Base-by-base conservation (phyloP, 2,113 vertebrate genomes). In the Candoia aspera region DNA sequence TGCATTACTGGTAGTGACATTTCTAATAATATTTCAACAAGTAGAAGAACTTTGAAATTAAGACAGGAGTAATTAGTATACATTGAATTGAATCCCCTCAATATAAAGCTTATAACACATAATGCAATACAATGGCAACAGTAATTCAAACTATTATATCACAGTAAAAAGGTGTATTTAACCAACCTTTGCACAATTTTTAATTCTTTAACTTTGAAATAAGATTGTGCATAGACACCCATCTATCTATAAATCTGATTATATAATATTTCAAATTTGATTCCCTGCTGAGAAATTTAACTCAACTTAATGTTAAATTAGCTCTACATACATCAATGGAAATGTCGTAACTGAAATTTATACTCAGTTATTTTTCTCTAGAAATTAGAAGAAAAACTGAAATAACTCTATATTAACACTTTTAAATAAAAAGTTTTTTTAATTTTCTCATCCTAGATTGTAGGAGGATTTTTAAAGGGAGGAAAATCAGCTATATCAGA, bases 81-180 rank as follows among this genome's bases (percentile, higher is more conserved):
- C 55, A 37, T 42, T 89, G 79, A 79, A 92, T 8, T 85, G 79
- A 89, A 92, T 62, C 46, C 64, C 58, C 91, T 49, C 53, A 29
- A 55, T 64, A 89, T 53, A 92, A 84, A 89, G 57, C 21, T 89
- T 59, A 89, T 24, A 89, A 92, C 21, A 92, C 60, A 88, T 33
- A 89, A 87, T 64, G 21, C 21, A 92, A 54, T 54, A 84, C 19
- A 29, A 86, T 89, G 46, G 54, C 42, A 59, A 93, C 23, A 88
- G 3, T 37, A 92, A 19, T 89, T 93, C 53, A 93, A 55, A 23
- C 8, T 60, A 26, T 84, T 88, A 60, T 19, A 92, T 62, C 29
- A 84, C n/a, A 64, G 23, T 84, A 89, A 89, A 83, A 53, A 86
- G 53, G 26, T 60, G 42, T 68, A 46, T 87, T 60, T 60, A 29